Evolutionary conservation across 2,113 vertebrate species (phyloP).

Genomic region (Pheucticus melanocephalus): DNA sequence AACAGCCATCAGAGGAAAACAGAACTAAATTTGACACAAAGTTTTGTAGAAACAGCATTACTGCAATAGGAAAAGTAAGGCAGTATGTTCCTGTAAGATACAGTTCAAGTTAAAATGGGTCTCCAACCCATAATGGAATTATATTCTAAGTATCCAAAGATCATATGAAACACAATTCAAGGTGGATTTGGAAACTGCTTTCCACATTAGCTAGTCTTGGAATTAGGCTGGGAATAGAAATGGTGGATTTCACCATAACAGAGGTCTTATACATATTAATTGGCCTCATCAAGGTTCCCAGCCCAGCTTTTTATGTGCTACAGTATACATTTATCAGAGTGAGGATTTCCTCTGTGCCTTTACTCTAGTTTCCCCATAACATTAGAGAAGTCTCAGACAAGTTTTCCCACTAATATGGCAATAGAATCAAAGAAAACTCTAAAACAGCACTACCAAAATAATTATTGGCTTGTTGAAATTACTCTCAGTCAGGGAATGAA

Average conservation of each 20-base stretch:
- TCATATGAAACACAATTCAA: background rate
- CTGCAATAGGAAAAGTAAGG: background rate
- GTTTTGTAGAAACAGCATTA: background rate
- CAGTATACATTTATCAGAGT: background rate
- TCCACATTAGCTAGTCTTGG: background rate
- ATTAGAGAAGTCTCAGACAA: background rate
- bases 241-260: background rate
- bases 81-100: background rate
- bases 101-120: background rate
- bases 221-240: background rate
- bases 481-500: background rate
- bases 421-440: constrained; percentile 1
- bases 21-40: background rate
- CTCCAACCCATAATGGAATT: background rate
- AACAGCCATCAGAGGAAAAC: background rate
- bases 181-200: background rate
- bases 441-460: background rate
- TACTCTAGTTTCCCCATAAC: background rate
- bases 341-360: background rate
- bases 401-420: background rate
- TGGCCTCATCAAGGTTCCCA: background rate
- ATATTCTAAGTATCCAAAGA: background rate
- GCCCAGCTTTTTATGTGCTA: background rate
- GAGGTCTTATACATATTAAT: background rate
- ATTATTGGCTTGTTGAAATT: constrained; percentile 1